A percentile compares a stretch with the other conserved stretches of the same genome.
phyloP scores from a whole-genome alignment of 2,113 vertebrate genomes.

The Anas platyrhynchos region DNA sequence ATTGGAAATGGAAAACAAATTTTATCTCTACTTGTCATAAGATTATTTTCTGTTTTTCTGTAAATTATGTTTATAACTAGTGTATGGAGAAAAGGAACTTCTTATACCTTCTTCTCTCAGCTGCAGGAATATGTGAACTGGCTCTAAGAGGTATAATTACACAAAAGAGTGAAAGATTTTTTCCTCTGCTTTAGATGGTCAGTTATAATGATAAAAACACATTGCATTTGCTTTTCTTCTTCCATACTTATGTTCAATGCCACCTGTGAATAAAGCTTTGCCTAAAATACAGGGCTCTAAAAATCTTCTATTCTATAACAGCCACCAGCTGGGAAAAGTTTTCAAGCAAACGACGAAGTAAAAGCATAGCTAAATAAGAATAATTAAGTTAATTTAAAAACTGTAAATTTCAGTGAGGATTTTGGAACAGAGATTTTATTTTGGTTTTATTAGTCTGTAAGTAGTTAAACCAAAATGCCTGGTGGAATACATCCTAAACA shows the following conservation, averaged over 20 bases:
- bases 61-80: neutral
- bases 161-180: neutral
- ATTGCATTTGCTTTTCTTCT: neutral
- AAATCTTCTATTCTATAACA: neutral
- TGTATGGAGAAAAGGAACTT: neutral
- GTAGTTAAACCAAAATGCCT: conserved; percentile 57
- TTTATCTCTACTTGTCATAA: neutral
- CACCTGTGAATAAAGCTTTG: neutral
- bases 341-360: neutral
- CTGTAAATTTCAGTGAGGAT: neutral
- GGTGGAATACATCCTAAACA: conserved; percentile 61
- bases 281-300: neutral
- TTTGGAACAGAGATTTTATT: conserved; percentile 17
- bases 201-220: neutral
- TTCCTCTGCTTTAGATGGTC: neutral
- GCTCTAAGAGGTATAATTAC: neutral
- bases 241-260: neutral
- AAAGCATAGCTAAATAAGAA: neutral
- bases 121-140: neutral
- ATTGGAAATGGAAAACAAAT: neutral
- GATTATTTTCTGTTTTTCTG: neutral
- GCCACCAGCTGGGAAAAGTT: neutral
- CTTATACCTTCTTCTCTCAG: neutral
- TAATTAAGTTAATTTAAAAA: neutral
- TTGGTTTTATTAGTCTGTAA: neutral